Evolutionary conservation across 2,888 invertebrate species (phyloP).

Genomic region (Cerceris rybyensis): DNA sequence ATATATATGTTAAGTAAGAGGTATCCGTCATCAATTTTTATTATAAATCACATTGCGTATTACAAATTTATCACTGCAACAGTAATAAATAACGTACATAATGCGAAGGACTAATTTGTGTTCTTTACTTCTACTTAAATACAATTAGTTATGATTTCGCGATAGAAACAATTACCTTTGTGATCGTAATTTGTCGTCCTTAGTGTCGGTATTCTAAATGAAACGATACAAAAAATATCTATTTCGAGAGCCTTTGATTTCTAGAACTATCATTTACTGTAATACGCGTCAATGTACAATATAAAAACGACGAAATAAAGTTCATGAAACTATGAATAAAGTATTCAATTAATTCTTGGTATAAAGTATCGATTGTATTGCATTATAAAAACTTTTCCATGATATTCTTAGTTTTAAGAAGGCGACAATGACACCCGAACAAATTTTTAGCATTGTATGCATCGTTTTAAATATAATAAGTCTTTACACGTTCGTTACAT

Average conservation of each 20-base stretch:
- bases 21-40: slow-evolving; percentile 6
- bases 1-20: too few relatives aligned
- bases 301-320: neutral
- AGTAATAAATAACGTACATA: slow-evolving; percentile 5
- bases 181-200: slow-evolving; percentile 18
- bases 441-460: neutral
- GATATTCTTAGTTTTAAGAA: neutral
- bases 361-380: neutral
- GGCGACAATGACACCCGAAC: slow-evolving; percentile 3
- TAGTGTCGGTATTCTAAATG: slow-evolving; percentile 16
- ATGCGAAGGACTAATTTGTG: neutral
- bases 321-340: neutral
- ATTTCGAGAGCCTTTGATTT: neutral
- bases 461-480: neutral
- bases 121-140: slow-evolving; percentile 3
- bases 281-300: neutral
- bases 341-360: neutral
- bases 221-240: neutral
- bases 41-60: slow-evolving; percentile 31
- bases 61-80: slow-evolving; percentile 33
- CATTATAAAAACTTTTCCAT: neutral
- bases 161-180: slow-evolving; percentile 12
- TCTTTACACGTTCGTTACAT: slow-evolving; percentile 10
- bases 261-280: neutral
- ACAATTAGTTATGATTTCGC: slow-evolving; percentile 20